Evolutionary conservation across 1,140 invertebrate genomes (phyloP).

Genomic region (Geopemphigus sp.): DNA sequence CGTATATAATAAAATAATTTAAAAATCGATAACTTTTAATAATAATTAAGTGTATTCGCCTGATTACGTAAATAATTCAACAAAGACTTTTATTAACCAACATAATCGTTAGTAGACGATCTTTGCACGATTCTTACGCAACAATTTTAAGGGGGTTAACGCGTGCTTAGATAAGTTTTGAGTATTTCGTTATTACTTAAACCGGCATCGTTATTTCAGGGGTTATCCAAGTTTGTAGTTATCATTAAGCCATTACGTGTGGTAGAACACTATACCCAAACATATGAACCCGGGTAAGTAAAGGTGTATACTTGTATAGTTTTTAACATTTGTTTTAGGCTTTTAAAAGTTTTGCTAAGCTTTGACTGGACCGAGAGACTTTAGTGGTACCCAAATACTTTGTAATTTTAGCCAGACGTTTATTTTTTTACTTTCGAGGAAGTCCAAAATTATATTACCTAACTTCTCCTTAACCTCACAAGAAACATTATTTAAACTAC

Average conservation of each 20-base stretch:
- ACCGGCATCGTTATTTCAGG: constrained; percentile 22
- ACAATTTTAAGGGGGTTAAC: constrained; percentile 18
- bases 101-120: background rate
- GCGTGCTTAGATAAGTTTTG: background rate
- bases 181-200: constrained; percentile 23
- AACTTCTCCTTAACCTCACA: background rate
- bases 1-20: too few species aligned
- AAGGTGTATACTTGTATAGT: background rate
- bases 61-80: background rate
- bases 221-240: constrained; percentile 26
- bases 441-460: background rate
- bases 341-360: constrained; percentile 18
- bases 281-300: background rate
- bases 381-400: background rate
- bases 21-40: too few species aligned
- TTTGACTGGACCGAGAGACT: background rate
- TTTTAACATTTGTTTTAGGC: background rate
- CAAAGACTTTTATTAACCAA: too few species aligned
- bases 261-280: background rate
- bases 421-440: background rate
- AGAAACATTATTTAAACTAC: background rate
- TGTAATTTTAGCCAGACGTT: background rate
- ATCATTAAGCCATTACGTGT: constrained; percentile 21
- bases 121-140: background rate
- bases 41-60: too few species aligned